A percentile compares a stretch with the other conserved stretches of the same genome.
These are phyloP conservation scores for Pyrgilauda ruficollis DNA, from an alignment of 2,113 vertebrate genomes.

Conservation along the genomic window DNA sequence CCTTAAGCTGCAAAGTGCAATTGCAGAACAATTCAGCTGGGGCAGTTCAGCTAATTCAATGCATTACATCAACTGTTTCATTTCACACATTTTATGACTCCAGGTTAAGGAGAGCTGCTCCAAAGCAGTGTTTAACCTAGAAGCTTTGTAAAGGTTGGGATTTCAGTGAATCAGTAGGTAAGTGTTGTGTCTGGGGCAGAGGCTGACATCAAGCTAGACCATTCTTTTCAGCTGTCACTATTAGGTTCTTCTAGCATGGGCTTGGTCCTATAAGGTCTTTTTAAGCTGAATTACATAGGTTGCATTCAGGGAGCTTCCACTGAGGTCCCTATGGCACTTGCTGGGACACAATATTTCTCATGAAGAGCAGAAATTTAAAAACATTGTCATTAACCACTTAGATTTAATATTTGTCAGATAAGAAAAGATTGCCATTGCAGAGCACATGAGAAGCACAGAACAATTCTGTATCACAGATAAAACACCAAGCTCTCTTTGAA, in stretches of 20 bases:
- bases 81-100: not conserved
- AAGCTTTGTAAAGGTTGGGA: not conserved
- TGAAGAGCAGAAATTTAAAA: not conserved
- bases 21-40: not conserved
- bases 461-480: not conserved
- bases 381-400: not conserved
- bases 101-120: not conserved
- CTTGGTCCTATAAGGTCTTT: not conserved
- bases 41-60: not conserved
- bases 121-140: not conserved
- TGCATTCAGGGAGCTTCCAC: not conserved
- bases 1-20: not conserved
- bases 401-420: not conserved
- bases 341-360: not conserved
- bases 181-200: not conserved
- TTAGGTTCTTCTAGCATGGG: not conserved
- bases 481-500: not conserved
- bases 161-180: not conserved
- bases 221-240: not conserved
- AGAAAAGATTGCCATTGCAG: not conserved
- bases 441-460: not conserved
- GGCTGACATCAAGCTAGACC: not conserved
- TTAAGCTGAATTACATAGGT: not conserved
- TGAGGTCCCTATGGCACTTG: not conserved
- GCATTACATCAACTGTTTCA: not conserved